phyloP scores from a whole-genome alignment of 2,888 invertebrate species.

The Drosophila neutralis region DNA sequence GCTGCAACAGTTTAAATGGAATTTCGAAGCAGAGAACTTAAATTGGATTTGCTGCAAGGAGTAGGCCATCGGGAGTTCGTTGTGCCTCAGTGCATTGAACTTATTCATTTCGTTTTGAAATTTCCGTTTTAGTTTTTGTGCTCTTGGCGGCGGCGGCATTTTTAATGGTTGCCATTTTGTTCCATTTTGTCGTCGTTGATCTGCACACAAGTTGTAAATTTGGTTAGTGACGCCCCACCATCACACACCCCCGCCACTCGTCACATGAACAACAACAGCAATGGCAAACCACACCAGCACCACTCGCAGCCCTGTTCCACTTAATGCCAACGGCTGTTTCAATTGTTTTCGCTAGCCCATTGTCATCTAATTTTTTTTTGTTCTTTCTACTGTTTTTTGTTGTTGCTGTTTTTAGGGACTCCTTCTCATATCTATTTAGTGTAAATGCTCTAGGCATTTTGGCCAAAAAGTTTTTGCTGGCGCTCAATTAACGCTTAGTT shows the following conservation, averaged over 20 bases:
- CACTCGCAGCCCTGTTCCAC: slow-evolving; percentile 10
- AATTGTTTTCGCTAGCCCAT: slow-evolving; percentile 63
- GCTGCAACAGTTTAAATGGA: slow-evolving; percentile 3
- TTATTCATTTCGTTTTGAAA: slow-evolving; percentile 47
- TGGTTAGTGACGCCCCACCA: slow-evolving; percentile 48
- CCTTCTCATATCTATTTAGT: slow-evolving; percentile 59
- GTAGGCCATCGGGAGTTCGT: slow-evolving; percentile 47
- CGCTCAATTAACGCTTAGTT: slow-evolving; percentile 78
- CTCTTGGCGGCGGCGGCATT: slow-evolving; percentile 53
- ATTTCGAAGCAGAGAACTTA: neutral
- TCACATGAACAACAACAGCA: neutral
- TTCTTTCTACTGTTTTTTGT: neutral
- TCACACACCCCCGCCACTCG: neutral
- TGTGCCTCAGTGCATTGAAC: slow-evolving; percentile 54
- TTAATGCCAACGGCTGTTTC: slow-evolving; percentile 56
- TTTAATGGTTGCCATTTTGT: slow-evolving; percentile 68
- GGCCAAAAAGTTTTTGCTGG: slow-evolving; percentile 49
- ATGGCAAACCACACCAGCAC: neutral
- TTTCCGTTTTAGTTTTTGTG: slow-evolving; percentile 56
- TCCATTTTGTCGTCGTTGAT: slow-evolving; percentile 49
- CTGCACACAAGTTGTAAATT: slow-evolving; percentile 69
- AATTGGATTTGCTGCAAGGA: slow-evolving; percentile 17
- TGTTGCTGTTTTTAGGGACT: neutral
- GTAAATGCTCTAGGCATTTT: slow-evolving; percentile 54
- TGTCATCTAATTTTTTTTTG: slow-evolving; percentile 60